Conservation (phyloP, 2,113 vertebrate genomes). For the Sminthopsis crassicaudata region DNA sequence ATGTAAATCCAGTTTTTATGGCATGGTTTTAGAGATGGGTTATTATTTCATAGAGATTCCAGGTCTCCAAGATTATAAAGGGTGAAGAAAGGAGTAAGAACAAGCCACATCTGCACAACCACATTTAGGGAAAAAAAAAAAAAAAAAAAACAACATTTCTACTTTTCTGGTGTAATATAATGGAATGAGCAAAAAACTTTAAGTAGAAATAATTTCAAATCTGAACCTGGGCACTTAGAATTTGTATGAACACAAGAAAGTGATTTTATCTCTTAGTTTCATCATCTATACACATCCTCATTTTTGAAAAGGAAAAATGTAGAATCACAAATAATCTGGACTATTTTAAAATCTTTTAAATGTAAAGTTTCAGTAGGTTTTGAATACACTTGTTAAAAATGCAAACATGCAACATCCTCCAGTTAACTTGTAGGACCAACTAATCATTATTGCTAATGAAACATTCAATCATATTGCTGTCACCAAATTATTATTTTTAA, state of each 20-base stretch:
- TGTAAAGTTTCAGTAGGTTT: background rate
- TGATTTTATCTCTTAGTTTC: background rate
- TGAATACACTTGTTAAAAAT: background rate
- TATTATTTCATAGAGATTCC: conserved; percentile 62
- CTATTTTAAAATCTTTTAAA: background rate
- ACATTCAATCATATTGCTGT: background rate
- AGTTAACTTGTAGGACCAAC: background rate
- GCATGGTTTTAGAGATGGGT: conserved; percentile 22
- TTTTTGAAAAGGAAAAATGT: background rate
- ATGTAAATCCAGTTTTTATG: conserved; percentile 69
- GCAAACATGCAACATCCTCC: background rate
- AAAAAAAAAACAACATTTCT: background rate
- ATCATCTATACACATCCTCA: background rate
- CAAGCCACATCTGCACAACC: background rate
- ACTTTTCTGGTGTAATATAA: background rate
- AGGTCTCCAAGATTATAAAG: conserved; percentile 44
- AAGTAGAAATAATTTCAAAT: background rate
- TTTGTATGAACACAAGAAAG: background rate
- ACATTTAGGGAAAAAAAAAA: background rate
- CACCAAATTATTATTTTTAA: background rate
- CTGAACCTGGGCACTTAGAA: background rate
- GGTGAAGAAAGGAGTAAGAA: background rate
- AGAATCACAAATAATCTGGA: background rate
- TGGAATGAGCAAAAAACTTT: background rate
- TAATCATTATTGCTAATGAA: background rate